Conservation (phyloP, 64 coral and sea anemone genomes). For the Montipora efflorescens region DNA sequence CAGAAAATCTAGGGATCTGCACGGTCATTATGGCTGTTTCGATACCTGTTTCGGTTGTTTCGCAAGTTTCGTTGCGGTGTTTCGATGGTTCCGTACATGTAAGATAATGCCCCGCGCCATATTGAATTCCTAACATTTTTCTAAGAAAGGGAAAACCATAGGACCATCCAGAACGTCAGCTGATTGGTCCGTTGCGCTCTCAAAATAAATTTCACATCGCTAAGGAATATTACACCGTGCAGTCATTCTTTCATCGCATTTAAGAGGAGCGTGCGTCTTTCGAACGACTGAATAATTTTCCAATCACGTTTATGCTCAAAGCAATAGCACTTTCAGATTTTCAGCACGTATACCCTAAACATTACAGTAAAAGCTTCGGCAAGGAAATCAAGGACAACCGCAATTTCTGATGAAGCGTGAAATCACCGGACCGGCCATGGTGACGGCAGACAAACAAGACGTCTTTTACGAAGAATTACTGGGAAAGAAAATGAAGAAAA, state of each 20-base stretch:
- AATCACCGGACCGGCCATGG: neutral
- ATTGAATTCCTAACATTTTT: constrained; percentile 39
- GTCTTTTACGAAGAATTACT: constrained; percentile 11
- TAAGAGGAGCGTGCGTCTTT: neutral
- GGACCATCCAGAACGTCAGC: neutral
- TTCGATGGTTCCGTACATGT: no score
- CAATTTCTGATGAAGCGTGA: neutral
- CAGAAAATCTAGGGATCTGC: no score
- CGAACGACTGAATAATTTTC: neutral
- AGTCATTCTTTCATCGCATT: neutral
- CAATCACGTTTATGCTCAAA: neutral
- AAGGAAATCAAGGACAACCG: neutral
- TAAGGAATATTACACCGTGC: neutral
- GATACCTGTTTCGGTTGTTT: no score
- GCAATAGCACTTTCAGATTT: neutral
- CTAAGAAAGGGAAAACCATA: neutral
- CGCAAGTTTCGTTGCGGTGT: no score
- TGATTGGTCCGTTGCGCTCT: neutral
- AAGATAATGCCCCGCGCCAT: neutral
- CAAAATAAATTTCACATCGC: constrained; percentile 16
- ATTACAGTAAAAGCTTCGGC: neutral
- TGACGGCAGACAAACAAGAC: neutral
- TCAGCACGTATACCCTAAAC: neutral
- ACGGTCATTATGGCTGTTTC: no score
- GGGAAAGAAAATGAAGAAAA: constrained; percentile 57